Evolutionary conservation across 2,113 vertebrate species (phyloP), one percentile per base, ranked within the genome.

Genomic region (Hirundichthys speculiger): DNA sequence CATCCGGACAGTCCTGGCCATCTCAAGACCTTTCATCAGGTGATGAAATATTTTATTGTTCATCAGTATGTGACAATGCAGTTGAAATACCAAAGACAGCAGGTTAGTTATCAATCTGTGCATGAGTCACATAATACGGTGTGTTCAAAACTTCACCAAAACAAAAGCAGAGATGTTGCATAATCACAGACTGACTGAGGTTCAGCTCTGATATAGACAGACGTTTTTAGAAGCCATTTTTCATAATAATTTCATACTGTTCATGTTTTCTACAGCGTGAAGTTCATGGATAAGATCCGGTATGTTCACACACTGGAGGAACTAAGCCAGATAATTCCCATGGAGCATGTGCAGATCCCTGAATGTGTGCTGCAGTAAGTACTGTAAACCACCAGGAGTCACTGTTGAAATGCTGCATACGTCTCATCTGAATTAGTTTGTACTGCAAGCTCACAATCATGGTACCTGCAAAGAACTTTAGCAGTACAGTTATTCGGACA

Each of bases 1-100:
- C 85, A 98, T 98, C 69, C 91, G 97, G 38, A 98, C 97, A 0
- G 95, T 98, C 57, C 90, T 98, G 82, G 94, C 96, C 18, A 94
- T 98, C 69, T 98, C 97, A 41, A 92, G 97, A 34, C 97, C 97
- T 1, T 98, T 98, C 82, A 96, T 98, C 90, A 98, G 96, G 96
- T 98, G 18, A 80, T 60, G 39, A 38, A 3, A 3, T 19, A 13
- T 27, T n/a, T 57, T 6, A 22, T 14, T 9, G 13, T 12, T 4
- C 46, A 39, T 52, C 13, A 4, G 16, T 13, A 24, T 0, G 1
- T 27, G n/a, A 24, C 22, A 27, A 1, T 1, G 4, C n/a, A 55
- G 18, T 18, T 4, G 46, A 11, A 6, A 39, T 16, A 49, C 19
- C 21, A 3, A 45, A 65, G 21, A 65, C 10, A n/a, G 4, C 4